Evolutionary conservation across 2,797 vertebrate genomes (phyloP).

Genomic region (Cossypha niveicapilla): DNA sequence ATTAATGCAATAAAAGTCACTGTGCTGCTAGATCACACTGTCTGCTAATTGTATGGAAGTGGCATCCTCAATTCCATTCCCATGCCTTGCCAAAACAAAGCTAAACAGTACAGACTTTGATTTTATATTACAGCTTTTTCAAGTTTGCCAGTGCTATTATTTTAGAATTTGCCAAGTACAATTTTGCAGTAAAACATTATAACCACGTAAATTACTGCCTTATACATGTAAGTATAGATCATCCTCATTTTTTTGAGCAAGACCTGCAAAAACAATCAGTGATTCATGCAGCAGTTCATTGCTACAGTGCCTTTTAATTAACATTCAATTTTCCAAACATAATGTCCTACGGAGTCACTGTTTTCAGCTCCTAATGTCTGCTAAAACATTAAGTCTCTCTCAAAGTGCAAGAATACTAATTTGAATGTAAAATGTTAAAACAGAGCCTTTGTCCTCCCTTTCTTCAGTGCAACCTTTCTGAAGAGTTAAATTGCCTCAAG

Average conservation of each 20-base stretch:
- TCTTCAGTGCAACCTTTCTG: not conserved
- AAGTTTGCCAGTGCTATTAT: not conserved
- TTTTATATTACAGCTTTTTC: not conserved
- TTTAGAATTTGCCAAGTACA: slow-evolving; percentile 31
- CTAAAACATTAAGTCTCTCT: slow-evolving; percentile 31
- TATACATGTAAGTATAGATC: slow-evolving; percentile 6
- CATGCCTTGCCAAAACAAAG: not conserved
- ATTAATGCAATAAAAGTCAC: not conserved
- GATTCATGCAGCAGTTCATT: slow-evolving; percentile 24
- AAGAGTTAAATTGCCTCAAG: not conserved
- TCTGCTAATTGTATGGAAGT: not conserved
- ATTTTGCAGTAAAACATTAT: slow-evolving; percentile 12
- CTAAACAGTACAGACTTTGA: not conserved
- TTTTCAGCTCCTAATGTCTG: slow-evolving; percentile 15
- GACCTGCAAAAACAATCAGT: slow-evolving; percentile 35
- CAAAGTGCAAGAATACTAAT: slow-evolving; percentile 3
- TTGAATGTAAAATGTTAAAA: slow-evolving; percentile 24
- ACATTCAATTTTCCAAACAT: slow-evolving; percentile 53
- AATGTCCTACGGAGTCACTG: slow-evolving; percentile 10
- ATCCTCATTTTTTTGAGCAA: not conserved
- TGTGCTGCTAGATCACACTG: not conserved
- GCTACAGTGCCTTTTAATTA: slow-evolving; percentile 42
- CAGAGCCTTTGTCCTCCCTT: not conserved
- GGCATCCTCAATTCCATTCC: not conserved
- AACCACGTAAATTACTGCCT: slow-evolving; percentile 20